Percentiles rank a stretch among this genome's conserved stretches.
Evolutionary conservation across 2,888 invertebrate species (phyloP).

Genomic region (Caenorhabditis wallacei): DNA sequence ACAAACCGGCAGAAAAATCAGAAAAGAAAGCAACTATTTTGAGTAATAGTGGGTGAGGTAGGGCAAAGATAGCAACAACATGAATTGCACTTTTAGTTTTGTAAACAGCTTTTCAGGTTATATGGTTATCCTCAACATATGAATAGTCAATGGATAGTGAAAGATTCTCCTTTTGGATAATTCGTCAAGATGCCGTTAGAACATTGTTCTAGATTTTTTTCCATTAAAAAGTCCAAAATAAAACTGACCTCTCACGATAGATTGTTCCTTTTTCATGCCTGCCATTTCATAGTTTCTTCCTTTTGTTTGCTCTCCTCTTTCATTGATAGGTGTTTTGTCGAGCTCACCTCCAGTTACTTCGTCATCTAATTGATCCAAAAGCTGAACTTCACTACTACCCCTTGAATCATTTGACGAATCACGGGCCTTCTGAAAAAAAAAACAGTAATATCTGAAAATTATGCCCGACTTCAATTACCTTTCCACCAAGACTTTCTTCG

Average conservation of each 20-base stretch:
- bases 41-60: too few species aligned
- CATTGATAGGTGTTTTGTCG: constrained; percentile 26
- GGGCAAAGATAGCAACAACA: too few species aligned
- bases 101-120: too few species aligned
- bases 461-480: not conserved
- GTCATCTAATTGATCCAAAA: constrained; percentile 24
- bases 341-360: constrained; percentile 26
- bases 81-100: too few species aligned
- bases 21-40: too few species aligned
- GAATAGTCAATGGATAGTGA: too few species aligned
- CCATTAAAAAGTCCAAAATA: not conserved
- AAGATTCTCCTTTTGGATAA: too few species aligned
- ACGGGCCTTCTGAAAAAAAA: not conserved
- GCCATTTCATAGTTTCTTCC: not conserved
- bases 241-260: constrained; percentile 4
- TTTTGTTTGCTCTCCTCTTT: not conserved
- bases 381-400: not conserved
- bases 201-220: not conserved
- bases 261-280: not conserved
- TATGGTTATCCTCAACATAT: too few species aligned
- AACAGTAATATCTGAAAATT: not conserved
- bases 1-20: not conserved
- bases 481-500: not conserved
- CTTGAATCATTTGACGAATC: constrained; percentile 29
- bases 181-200: too few species aligned